Evolutionary conservation across 2,888 invertebrate genomes (phyloP), one percentile per base, ranked within the genome.

Genomic region (Pristionchus arcanus): DNA sequence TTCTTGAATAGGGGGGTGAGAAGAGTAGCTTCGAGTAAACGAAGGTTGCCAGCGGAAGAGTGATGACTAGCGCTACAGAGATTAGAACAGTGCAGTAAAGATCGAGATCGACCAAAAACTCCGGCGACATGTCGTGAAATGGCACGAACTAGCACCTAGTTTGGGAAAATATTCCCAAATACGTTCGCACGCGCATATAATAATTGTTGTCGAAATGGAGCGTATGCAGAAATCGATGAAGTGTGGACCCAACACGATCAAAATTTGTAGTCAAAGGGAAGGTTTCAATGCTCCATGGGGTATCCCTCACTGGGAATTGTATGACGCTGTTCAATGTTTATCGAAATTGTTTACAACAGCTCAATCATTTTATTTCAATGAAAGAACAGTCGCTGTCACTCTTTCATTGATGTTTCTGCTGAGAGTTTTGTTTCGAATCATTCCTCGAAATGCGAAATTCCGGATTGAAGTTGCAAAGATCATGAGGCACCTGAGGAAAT

Each of bases 401-500:
- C 68, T 2, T 11, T 68, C 68, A 31, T 28, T 66, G 9, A 19
- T 7, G 4, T 34, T 13, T 31, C 34, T 19, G 19, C 42, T 42
- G 34, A 37, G 34, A 1, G 19, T 74, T 11, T 74, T 74, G 34
- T 21, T 13, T 15, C 37, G 74, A 74, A 42, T 1, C 31, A 31
- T 1, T 31, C 68, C 15, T 31, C 68, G n/a, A 74, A 74, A 42
- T 16, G 74, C 74, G 42, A 74, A 74, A 37, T 31, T 37, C 1
- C 74, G 74, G 21, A 74, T 74, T 25, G 74, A 74, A 34, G 74
- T 28, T 1, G 74, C 34, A 37, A 74, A 74, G 7, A 74, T 37
- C 19, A 74, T 37, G 37, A 74, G 74, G 37, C 74, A 74, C 74
- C 74, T 74, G 74, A 31, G 16, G 66, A 25, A 66, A 66, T 66